A percentile compares a stretch with the other conserved stretches of the same genome.
Conservation (phyloP, 2,797 vertebrate species). For the Hypotaenidia okinawae region DNA sequence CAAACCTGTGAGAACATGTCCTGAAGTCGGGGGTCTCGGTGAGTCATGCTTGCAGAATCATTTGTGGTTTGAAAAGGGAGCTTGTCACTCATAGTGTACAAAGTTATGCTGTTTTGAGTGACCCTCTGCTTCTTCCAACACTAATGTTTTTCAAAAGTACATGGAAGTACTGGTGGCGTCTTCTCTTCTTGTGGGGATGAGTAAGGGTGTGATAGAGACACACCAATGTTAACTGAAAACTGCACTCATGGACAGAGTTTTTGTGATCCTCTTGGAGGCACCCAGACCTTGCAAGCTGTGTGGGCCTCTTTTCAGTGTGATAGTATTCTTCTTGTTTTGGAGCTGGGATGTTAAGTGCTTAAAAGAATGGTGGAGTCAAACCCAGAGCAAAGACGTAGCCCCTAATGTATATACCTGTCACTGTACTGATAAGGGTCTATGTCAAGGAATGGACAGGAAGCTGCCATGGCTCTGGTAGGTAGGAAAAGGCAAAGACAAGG, state of each 20-base stretch:
- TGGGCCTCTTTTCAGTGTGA: neutral
- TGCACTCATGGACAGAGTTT: neutral
- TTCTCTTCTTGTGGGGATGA: neutral
- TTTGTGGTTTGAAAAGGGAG: neutral
- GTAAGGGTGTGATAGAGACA: neutral
- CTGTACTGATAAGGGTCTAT: neutral
- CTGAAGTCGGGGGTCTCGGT: neutral
- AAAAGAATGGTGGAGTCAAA: neutral
- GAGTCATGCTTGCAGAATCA: neutral
- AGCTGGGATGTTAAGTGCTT: neutral
- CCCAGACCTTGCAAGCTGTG: neutral
- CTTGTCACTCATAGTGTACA: neutral
- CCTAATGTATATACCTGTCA: neutral
- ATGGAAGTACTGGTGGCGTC: neutral
- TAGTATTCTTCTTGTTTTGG: neutral
- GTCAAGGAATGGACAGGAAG: neutral
- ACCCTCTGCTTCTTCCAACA: rapidly evolving
- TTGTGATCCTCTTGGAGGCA: neutral
- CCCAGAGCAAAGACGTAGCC: neutral
- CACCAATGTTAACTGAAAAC: neutral
- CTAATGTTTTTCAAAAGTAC: neutral
- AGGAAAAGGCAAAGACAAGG: neutral
- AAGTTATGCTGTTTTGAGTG: neutral
- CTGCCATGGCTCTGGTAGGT: neutral
- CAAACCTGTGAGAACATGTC: neutral